These are phyloP conservation scores for Cyclargus thomasi DNA, from an alignment of 1,140 invertebrate species.

Conservation along the genomic window DNA sequence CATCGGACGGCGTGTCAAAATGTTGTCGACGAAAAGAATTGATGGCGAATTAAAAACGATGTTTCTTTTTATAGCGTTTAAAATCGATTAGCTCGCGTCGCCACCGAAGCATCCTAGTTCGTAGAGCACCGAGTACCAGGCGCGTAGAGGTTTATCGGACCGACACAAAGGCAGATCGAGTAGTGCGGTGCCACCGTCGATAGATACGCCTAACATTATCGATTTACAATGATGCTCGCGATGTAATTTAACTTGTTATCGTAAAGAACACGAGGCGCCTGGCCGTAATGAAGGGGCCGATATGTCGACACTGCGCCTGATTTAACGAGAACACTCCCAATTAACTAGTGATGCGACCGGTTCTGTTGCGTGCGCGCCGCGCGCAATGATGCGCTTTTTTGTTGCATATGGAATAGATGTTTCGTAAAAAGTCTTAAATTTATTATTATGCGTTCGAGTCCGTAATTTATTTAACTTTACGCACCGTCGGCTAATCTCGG, in stretches of 20 bases:
- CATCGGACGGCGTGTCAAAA: not conserved
- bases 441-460: conserved; percentile 8
- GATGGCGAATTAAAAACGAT: not conserved
- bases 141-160: not conserved
- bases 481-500: conserved; percentile 11
- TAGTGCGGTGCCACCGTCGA: not conserved
- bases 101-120: not conserved
- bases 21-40: not conserved
- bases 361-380: conserved; percentile 9
- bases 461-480: conserved; percentile 19
- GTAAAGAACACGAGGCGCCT: conserved; percentile 23
- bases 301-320: conserved; percentile 20
- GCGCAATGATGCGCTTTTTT: conserved; percentile 7
- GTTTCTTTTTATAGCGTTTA: not conserved
- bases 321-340: conserved; percentile 23
- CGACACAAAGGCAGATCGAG: not conserved
- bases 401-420: conserved; percentile 15
- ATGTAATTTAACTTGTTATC: conserved; percentile 22
- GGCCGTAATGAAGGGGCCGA: conserved; percentile 23
- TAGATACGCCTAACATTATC: conserved; percentile 17
- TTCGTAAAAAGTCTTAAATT: conserved; percentile 9
- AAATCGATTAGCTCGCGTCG: not conserved
- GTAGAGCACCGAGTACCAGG: not conserved
- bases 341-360: conserved; percentile 22
- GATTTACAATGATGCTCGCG: conserved; percentile 22